These are phyloP conservation scores for Abscondita cerata DNA, from an alignment of 2,888 invertebrate species.

Conservation along the genomic window DNA sequence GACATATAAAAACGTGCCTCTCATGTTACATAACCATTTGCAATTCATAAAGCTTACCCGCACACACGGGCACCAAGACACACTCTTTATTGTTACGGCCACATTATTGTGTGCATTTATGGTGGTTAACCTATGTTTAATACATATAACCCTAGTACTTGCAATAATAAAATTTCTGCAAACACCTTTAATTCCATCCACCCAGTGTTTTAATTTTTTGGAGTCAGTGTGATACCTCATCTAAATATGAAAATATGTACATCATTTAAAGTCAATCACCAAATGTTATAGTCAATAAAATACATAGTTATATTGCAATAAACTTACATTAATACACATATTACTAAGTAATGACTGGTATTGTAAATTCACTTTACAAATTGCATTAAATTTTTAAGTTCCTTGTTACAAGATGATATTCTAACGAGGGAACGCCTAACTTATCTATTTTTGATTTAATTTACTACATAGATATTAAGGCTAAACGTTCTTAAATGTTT, in stretches of 20 bases:
- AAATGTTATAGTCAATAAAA: slow-evolving; percentile 2
- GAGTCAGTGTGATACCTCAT: no score
- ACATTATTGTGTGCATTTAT: slow-evolving; percentile 15
- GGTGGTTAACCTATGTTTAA: slow-evolving; percentile 19
- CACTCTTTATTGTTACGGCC: slow-evolving; percentile 23
- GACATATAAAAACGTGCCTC: slow-evolving; percentile 19
- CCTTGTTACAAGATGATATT: no score
- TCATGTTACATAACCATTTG: slow-evolving; percentile 24
- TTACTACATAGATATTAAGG: no score
- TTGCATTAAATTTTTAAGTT: no score
- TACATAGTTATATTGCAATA: slow-evolving; percentile 16
- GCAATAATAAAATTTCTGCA: background rate
- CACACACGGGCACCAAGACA: slow-evolving; percentile 16
- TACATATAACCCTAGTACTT: slow-evolving; percentile 15
- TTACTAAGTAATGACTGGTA: background rate
- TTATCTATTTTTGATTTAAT: no score
- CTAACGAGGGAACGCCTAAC: no score
- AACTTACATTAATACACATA: slow-evolving; percentile 10
- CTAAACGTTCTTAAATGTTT: no score
- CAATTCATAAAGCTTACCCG: slow-evolving; percentile 23
- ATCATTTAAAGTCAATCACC: no score
- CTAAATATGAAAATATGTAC: no score
- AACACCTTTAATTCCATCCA: background rate
- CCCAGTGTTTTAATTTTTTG: no score
- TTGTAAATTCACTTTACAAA: no score